Evolutionary conservation across 2,113 vertebrate genomes (phyloP), one percentile per base, ranked within the genome.

Genomic region (Polypterus senegalus): DNA sequence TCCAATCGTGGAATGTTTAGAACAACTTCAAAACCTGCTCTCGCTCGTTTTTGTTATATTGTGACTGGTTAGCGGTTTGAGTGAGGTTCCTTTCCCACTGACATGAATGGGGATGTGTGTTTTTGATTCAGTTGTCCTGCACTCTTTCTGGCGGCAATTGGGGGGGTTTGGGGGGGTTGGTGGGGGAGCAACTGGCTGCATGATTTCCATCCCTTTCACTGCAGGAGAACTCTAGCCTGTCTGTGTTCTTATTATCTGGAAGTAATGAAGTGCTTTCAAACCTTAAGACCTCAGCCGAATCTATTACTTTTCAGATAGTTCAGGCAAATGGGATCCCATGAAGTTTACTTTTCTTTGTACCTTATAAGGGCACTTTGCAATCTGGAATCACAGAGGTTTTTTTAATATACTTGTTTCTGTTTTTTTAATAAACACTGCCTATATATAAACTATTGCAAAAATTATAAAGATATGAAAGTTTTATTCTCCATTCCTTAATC

Each of bases 231-330:
- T 74, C 80, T 79, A 77, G 77, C 83, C 79, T 80, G 70, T 65
- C 77, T 67, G 77, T 70, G 76, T 81, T 84, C 83, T 84, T 82
- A 79, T 81, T 81, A 79, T 82, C 77, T 79, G 74, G 79, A 77
- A 79, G 81, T 84, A 85, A 85, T 80, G 82, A 86, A 83, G 83
- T 82, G 77, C 73, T 79, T 61, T 73, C 61, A 79, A 68, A 75
- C 71, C 74, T 59, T 79, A 78, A 76, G 60, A 73, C 80, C 69
- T 84, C 73, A 66, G 77, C 80, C 80, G 76, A 76, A 77, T 69
- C 74, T 67, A 70, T 71, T 74, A 72, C 71, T 73, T 60, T 72
- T 66, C 74, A 75, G 79, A 74, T 66, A 77, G 68, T 9, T 27
- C n/a, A 9, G 46, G 7, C 11, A 47, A 48, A 48, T 55, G 10